phyloP scores from a whole-genome alignment of 1,140 invertebrate species.

The Bombus impatiens region DNA sequence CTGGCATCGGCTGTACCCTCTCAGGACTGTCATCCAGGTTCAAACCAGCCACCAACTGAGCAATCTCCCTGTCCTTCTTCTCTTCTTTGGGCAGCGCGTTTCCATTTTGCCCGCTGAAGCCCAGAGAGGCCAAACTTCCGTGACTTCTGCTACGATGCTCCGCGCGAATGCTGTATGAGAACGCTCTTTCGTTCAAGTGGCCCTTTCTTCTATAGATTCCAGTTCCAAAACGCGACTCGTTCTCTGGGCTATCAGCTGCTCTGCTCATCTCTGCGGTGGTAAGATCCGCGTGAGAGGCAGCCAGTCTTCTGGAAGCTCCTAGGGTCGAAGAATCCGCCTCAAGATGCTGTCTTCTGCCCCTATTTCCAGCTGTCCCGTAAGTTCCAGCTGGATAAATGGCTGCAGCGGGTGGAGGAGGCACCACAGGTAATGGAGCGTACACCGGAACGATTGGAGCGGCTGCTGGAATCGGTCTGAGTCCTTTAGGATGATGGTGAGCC shows the following conservation, averaged over 20 bases:
- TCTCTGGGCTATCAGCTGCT: slow-evolving; percentile 85
- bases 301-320: slow-evolving; percentile 75
- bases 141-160: slow-evolving; percentile 95
- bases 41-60: slow-evolving; percentile 94
- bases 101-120: slow-evolving; percentile 79
- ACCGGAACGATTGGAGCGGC: slow-evolving; percentile 79
- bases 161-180: slow-evolving; percentile 96
- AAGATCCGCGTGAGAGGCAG: slow-evolving; percentile 77
- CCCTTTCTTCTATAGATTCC: slow-evolving; percentile 95
- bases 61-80: slow-evolving; percentile 95
- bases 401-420: slow-evolving; percentile 83
- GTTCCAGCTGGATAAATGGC: slow-evolving; percentile 80
- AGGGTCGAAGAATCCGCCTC: slow-evolving; percentile 79
- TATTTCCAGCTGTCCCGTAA: slow-evolving; percentile 83
- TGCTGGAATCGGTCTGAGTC: slow-evolving; percentile 78
- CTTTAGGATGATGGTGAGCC: slow-evolving; percentile 80
- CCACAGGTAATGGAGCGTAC: slow-evolving; percentile 81
- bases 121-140: slow-evolving; percentile 92
- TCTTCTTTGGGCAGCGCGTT: slow-evolving; percentile 84
- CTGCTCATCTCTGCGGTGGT: slow-evolving; percentile 79
- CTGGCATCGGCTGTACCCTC: slow-evolving; percentile 84
- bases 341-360: slow-evolving; percentile 83
- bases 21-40: slow-evolving; percentile 91
- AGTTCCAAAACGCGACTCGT: slow-evolving; percentile 91
- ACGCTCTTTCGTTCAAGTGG: slow-evolving; percentile 95